Evolutionary conservation across 2,888 invertebrate genomes (phyloP).

Genomic region (Panzeria rudis): DNA sequence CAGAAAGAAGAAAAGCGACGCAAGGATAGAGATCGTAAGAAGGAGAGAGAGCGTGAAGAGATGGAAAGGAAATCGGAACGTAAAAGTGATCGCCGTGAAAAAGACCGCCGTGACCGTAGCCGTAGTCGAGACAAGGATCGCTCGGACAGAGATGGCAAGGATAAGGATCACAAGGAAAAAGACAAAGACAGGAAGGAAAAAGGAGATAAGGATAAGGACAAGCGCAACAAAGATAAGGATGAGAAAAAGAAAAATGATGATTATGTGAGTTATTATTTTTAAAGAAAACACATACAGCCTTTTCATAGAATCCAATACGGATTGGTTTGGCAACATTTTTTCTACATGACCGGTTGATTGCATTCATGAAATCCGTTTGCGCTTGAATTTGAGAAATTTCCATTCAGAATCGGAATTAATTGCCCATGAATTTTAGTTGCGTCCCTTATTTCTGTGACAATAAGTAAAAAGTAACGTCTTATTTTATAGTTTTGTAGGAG

Average conservation of each 20-base stretch:
- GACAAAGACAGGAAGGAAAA: slow-evolving; percentile 84
- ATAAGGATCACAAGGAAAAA: slow-evolving; percentile 84
- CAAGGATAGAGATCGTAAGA: slow-evolving; percentile 87
- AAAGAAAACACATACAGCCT: background rate
- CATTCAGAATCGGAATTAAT: too few relatives aligned
- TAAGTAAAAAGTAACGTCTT: too few relatives aligned
- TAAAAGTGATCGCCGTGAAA: slow-evolving; percentile 84
- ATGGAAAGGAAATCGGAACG: slow-evolving; percentile 85
- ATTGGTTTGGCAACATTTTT: too few relatives aligned
- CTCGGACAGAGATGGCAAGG: slow-evolving; percentile 72
- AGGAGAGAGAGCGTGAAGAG: slow-evolving; percentile 87
- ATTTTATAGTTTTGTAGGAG: too few relatives aligned
- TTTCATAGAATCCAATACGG: too few relatives aligned
- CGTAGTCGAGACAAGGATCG: slow-evolving; percentile 77
- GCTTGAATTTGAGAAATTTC: too few relatives aligned
- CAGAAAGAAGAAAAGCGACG: slow-evolving; percentile 93
- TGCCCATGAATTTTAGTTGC: too few relatives aligned
- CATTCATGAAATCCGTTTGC: too few relatives aligned
- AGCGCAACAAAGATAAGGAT: slow-evolving; percentile 75
- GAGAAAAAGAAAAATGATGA: slow-evolving; percentile 77
- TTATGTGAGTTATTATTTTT: slow-evolving; percentile 77
- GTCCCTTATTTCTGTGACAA: too few relatives aligned
- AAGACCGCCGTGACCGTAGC: slow-evolving; percentile 76
- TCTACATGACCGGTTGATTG: too few relatives aligned
- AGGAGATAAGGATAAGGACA: slow-evolving; percentile 81